Percentiles rank a stretch among this genome's conserved stretches.
These are phyloP conservation scores for Perithous albicinctus DNA, from an alignment of 2,888 invertebrate species.

Conservation along the genomic window DNA sequence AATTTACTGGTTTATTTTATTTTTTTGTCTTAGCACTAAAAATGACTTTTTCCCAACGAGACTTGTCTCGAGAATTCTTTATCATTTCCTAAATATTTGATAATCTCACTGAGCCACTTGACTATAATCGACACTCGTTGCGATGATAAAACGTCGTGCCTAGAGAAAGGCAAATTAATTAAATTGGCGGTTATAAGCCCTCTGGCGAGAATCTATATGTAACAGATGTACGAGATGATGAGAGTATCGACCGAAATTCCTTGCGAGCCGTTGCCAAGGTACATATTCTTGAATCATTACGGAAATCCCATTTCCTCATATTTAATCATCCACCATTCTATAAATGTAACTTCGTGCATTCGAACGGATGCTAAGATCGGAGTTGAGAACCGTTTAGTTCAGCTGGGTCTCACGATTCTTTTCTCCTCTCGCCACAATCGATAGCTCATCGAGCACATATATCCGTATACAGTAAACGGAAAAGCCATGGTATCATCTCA, in stretches of 20 bases:
- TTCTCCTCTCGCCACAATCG: constrained; percentile 57
- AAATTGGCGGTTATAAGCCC: too few relatives aligned
- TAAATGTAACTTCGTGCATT: neutral
- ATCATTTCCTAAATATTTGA: neutral
- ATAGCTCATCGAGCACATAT: constrained; percentile 53
- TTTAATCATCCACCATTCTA: neutral
- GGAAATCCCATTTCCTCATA: constrained; percentile 1
- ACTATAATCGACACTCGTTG: neutral
- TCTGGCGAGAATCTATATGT: neutral
- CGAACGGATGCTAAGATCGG: neutral
- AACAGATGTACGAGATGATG: too few relatives aligned
- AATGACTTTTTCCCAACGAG: too few relatives aligned
- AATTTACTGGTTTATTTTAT: too few relatives aligned
- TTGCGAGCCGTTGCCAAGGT: neutral
- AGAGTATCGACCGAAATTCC: neutral
- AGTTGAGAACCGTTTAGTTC: constrained; percentile 58
- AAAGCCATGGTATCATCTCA: constrained; percentile 30
- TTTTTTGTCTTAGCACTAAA: neutral
- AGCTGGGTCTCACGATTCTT: constrained; percentile 43
- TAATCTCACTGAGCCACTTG: neutral
- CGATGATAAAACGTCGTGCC: neutral
- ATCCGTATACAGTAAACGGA: constrained; percentile 44
- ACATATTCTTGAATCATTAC: constrained; percentile 19
- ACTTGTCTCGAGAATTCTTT: neutral
- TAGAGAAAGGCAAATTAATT: neutral